Percentiles rank a stretch among this genome's conserved stretches.
Conservation (phyloP, 2,113 vertebrate species). For the Brachionichthys hirsutus region DNA sequence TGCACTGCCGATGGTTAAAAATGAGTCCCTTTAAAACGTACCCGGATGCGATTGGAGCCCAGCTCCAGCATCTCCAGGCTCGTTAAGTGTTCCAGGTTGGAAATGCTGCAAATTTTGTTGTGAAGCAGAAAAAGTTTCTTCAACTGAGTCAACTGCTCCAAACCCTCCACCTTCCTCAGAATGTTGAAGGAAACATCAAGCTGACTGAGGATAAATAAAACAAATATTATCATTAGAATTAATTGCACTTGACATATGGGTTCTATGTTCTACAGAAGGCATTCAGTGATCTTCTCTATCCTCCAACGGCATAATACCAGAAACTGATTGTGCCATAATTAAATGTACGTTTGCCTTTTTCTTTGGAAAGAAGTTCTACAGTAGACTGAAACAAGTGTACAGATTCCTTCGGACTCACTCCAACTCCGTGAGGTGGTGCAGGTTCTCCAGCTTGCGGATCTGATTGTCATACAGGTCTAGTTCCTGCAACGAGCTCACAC, state of each 20-base stretch:
- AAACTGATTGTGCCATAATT: background rate
- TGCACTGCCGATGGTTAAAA: too few species aligned
- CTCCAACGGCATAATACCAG: background rate
- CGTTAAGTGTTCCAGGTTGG: constrained; percentile 84
- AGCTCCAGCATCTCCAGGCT: constrained; percentile 92
- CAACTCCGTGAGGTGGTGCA: constrained; percentile 85
- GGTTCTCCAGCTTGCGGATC: constrained; percentile 91
- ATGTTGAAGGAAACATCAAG: constrained; percentile 95
- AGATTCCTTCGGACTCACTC: constrained; percentile 84
- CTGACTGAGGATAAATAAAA: constrained; percentile 74
- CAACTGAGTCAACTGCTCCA: constrained; percentile 84
- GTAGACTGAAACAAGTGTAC: background rate
- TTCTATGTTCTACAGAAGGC: background rate
- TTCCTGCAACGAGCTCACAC: constrained; percentile 83
- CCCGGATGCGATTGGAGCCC: constrained; percentile 97
- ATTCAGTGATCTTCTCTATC: background rate
- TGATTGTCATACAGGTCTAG: constrained; percentile 99
- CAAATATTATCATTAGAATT: background rate
- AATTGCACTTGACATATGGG: background rate
- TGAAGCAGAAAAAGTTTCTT: constrained; percentile 97
- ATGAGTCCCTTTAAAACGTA: constrained; percentile 62
- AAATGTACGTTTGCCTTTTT: background rate
- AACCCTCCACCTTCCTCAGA: constrained; percentile 89
- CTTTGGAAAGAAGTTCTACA: background rate
- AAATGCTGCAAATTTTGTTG: constrained; percentile 92